These are phyloP conservation scores for Baryphthengus martii DNA, from an alignment of 2,113 vertebrate species.

Conservation along the genomic window DNA sequence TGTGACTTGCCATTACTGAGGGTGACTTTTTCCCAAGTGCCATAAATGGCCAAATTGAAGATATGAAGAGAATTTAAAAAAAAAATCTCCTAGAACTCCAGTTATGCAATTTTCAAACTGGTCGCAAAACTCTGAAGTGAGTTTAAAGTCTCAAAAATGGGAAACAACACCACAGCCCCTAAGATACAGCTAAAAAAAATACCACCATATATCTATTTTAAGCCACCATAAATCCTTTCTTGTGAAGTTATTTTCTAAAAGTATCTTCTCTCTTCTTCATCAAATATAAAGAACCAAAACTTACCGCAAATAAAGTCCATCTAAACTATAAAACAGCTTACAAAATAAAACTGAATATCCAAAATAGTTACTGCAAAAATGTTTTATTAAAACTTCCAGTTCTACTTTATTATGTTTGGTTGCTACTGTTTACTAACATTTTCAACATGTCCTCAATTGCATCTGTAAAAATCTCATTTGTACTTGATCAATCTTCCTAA, in stretches of 20 bases:
- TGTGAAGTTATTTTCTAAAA: background rate
- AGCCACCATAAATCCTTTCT: background rate
- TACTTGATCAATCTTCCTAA: background rate
- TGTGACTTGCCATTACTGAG: background rate
- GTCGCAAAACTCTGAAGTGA: background rate
- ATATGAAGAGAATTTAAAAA: background rate
- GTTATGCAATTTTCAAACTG: background rate
- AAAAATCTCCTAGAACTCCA: background rate
- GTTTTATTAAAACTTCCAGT: background rate
- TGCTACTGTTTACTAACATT: background rate
- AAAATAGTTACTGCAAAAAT: background rate
- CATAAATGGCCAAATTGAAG: background rate
- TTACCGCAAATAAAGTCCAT: background rate
- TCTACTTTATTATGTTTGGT: background rate
- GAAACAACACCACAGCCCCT: background rate
- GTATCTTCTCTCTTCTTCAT: background rate
- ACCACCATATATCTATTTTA: background rate
- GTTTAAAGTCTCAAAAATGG: background rate
- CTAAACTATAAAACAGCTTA: background rate
- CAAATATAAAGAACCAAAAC: background rate
- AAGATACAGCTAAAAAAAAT: background rate
- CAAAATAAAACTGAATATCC: background rate
- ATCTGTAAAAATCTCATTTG: background rate
- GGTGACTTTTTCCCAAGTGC: background rate
- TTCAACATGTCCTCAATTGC: background rate